Evolutionary conservation across 2,113 vertebrate species (phyloP).

Genomic region (Acrocephalus kingi): DNA sequence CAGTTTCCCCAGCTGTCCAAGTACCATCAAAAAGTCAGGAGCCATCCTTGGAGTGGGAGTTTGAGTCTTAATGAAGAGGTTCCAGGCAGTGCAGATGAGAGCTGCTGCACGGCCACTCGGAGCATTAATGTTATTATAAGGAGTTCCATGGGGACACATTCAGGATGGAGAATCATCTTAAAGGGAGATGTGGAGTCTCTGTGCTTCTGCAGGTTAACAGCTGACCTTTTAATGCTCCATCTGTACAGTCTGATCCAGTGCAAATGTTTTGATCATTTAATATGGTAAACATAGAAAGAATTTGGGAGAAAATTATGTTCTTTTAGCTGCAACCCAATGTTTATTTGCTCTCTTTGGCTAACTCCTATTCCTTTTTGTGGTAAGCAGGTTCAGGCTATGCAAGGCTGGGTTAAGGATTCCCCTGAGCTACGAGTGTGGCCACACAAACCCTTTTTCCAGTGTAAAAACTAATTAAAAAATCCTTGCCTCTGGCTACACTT

Average conservation of each 20-base stretch:
- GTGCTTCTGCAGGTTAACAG: slow-evolving; percentile 13
- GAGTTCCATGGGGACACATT: slow-evolving; percentile 8
- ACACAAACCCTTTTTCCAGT: neutral
- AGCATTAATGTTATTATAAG: slow-evolving; percentile 25
- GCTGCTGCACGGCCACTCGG: neutral
- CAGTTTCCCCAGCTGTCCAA: neutral
- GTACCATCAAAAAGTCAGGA: neutral
- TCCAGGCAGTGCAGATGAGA: neutral
- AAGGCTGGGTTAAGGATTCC: slow-evolving; percentile 44
- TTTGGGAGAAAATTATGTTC: neutral
- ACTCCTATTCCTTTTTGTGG: neutral
- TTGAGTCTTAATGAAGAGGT: slow-evolving; percentile 26
- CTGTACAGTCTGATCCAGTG: neutral
- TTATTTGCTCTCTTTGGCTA: neutral
- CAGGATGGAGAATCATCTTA: slow-evolving; percentile 22
- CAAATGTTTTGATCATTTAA: slow-evolving; percentile 35
- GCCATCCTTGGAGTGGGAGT: neutral
- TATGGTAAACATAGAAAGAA: neutral
- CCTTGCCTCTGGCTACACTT: slow-evolving; percentile 46
- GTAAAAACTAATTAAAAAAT: slow-evolving; percentile 40
- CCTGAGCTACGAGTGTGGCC: slow-evolving; percentile 24
- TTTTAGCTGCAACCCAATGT: neutral
- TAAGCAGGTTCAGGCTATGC: slow-evolving; percentile 1
- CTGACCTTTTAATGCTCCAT: slow-evolving; percentile 45
- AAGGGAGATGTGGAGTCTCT: slow-evolving; percentile 36